Conservation (phyloP, 2,797 vertebrate species). For the Scyliorhinus canicula region DNA sequence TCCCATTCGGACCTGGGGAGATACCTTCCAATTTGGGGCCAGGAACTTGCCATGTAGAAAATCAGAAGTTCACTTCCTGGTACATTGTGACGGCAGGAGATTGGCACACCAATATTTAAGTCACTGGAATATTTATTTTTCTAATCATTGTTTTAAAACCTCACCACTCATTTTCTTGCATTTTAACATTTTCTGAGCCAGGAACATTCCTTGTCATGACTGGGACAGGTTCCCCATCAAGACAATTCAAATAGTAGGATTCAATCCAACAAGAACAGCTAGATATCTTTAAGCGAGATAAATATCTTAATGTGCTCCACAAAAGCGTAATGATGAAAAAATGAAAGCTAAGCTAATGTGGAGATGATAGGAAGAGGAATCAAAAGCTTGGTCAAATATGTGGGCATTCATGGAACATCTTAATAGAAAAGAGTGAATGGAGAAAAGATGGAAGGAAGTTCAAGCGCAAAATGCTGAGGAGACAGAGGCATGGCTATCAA, state of each 20-base stretch:
- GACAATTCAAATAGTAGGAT: background rate
- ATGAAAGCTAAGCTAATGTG: background rate
- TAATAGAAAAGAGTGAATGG: background rate
- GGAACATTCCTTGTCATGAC: background rate
- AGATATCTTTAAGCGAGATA: background rate
- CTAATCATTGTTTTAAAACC: constrained; percentile 4
- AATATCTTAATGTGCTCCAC: background rate
- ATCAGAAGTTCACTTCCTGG: background rate
- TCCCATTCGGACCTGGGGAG: too few species aligned
- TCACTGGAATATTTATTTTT: constrained; percentile 2
- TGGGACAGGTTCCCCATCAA: background rate
- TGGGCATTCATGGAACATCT: background rate
- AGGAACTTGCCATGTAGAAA: background rate
- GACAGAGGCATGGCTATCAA: background rate
- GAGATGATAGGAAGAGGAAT: background rate
- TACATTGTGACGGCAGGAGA: background rate
- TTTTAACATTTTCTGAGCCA: background rate
- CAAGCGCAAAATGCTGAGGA: background rate
- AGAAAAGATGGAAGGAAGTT: background rate
- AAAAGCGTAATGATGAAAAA: background rate
- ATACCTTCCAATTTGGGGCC: too few species aligned
- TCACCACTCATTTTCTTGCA: background rate
- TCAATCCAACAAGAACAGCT: background rate
- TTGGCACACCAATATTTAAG: background rate
- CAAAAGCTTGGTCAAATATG: background rate